A percentile compares a stretch with the other conserved stretches of the same genome.
Evolutionary conservation across 2,888 invertebrate genomes (phyloP).

Genomic region (Anthoptus insignis): DNA sequence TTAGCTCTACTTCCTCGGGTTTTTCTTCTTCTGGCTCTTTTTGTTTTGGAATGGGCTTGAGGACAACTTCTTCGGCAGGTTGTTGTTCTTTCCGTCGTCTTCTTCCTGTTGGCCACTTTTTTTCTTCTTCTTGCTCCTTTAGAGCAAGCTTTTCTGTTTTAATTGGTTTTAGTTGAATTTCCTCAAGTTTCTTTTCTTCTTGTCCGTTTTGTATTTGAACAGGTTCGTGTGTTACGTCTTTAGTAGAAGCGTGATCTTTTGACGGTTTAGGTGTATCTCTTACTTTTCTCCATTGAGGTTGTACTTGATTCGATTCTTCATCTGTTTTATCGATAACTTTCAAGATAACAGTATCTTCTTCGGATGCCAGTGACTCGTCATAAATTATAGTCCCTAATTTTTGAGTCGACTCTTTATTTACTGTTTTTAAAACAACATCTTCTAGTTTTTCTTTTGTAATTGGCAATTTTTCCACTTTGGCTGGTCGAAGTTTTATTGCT

Average conservation of each 20-base stretch:
- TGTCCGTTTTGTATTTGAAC: constrained; percentile 47
- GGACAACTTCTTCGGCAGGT: constrained; percentile 47
- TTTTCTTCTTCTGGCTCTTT: constrained; percentile 64
- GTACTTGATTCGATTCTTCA: constrained; percentile 50
- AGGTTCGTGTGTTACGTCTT: constrained; percentile 81
- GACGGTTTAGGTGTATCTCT: too few relatives aligned
- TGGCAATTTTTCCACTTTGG: constrained; percentile 85
- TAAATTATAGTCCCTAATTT: constrained; percentile 68
- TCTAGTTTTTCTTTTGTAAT: constrained; percentile 85
- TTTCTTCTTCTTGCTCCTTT: not conserved
- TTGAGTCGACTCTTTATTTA: constrained; percentile 71
- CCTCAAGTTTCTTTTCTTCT: not conserved
- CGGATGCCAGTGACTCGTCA: constrained; percentile 85
- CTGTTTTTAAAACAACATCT: constrained; percentile 71
- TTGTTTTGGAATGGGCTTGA: constrained; percentile 63
- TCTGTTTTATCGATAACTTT: constrained; percentile 66
- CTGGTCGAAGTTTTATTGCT: constrained; percentile 86
- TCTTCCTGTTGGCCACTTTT: not conserved
- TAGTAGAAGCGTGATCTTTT: constrained; percentile 67
- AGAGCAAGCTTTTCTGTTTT: not conserved
- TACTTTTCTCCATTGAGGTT: constrained; percentile 20
- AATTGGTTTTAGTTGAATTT: not conserved
- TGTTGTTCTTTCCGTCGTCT: constrained; percentile 53
- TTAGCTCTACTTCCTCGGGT: constrained; percentile 59
- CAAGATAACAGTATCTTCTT: constrained; percentile 86